A percentile compares a stretch with the other conserved stretches of the same genome.
Conservation (phyloP, 2,888 invertebrate species). For the Lordiphosa andalusiaca region DNA sequence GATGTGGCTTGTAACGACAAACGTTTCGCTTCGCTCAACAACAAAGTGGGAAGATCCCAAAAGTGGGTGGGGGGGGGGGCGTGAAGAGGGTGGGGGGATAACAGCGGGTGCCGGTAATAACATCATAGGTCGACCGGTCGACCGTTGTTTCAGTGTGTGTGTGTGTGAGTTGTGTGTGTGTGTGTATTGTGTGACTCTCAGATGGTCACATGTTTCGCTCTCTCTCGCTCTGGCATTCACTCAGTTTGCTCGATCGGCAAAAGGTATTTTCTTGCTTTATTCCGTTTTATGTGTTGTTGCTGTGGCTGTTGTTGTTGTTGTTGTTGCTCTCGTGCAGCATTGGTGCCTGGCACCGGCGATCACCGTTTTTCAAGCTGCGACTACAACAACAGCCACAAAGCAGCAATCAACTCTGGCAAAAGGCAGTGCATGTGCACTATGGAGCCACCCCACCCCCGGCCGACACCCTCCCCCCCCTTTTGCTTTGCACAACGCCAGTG, state of each 20-base stretch:
- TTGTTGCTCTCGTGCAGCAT: conserved; percentile 37
- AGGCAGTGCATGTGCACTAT: conserved; percentile 38
- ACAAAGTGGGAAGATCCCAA: conserved; percentile 12
- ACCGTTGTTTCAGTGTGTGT: conserved; percentile 19
- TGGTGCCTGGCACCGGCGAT: conserved; percentile 77
- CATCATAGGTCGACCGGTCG: conserved; percentile 57
- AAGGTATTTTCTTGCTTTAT: conserved; percentile 45
- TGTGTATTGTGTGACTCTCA: conserved; percentile 7
- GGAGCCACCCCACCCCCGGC: not conserved
- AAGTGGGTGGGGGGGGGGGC: not conserved
- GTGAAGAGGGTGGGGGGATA: not conserved
- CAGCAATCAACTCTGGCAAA: conserved; percentile 33
- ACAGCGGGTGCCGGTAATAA: conserved; percentile 50
- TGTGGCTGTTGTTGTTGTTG: conserved; percentile 29
- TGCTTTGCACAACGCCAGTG: no score
- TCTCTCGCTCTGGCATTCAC: conserved; percentile 15
- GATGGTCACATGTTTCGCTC: conserved; percentile 30
- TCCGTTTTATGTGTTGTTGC: conserved; percentile 16
- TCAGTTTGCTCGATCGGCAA: conserved; percentile 36
- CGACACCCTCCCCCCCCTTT: no score
- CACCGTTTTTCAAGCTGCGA: conserved; percentile 70
- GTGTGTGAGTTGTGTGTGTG: conserved; percentile 1
- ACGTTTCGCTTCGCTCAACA: conserved; percentile 35
- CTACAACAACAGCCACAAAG: conserved; percentile 40
- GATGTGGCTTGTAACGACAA: not conserved